Evolutionary conservation across 1,140 invertebrate genomes (phyloP).

Genomic region (Archivesica marissinica): DNA sequence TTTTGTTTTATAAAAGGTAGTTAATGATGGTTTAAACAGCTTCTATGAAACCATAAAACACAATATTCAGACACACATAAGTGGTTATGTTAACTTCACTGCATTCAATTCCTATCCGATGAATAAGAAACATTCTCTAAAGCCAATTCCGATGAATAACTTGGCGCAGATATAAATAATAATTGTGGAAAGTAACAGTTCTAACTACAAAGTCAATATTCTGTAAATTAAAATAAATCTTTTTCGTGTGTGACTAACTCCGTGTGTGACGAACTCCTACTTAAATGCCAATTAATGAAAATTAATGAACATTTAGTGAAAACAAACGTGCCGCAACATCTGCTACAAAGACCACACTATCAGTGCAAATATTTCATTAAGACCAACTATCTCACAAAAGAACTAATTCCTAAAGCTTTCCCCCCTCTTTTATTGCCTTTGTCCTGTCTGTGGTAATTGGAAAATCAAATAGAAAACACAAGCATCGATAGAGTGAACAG

Average conservation of each 20-base stretch:
- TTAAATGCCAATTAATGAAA: no score
- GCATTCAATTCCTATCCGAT: neutral
- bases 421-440: conserved; percentile 39
- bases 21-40: no score
- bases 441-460: conserved; percentile 24
- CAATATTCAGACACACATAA: neutral
- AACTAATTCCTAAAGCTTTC: neutral
- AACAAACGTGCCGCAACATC: neutral
- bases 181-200: no score
- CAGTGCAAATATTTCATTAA: neutral
- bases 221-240: no score
- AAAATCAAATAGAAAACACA: neutral
- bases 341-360: neutral
- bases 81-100: no score
- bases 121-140: neutral
- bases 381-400: neutral
- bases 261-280: no score
- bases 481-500: no score
- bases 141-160: neutral
- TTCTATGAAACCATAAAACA: conserved; percentile 5
- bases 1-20: no score
- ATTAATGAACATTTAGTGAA: no score
- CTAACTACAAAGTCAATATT: no score
- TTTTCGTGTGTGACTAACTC: no score
- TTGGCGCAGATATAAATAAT: no score